A percentile compares a stretch with the other conserved stretches of the same genome.
Conservation (phyloP, 2,888 invertebrate genomes). For the Taphrorychus bicolor region DNA sequence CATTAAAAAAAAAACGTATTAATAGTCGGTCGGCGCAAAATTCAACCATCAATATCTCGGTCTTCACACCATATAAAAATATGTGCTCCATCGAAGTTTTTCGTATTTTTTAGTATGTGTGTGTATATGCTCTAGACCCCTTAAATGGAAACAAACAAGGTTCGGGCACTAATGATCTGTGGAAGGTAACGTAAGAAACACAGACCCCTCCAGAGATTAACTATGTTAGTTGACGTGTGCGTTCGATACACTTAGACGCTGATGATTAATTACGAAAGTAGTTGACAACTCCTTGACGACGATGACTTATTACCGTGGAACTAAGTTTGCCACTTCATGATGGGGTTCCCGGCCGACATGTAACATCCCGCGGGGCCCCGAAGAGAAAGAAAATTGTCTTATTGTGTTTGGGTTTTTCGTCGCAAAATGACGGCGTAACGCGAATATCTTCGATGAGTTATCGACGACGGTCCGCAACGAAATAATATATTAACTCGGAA, state of each 20-base stretch:
- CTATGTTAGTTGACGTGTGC: slow-evolving; percentile 38
- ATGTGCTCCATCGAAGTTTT: too few species aligned
- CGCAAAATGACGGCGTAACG: neutral
- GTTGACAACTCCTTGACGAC: slow-evolving; percentile 55
- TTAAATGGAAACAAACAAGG: neutral
- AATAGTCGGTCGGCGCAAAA: too few species aligned
- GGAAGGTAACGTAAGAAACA: slow-evolving; percentile 32
- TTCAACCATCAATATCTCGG: too few species aligned
- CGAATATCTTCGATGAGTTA: neutral
- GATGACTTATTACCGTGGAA: slow-evolving; percentile 55
- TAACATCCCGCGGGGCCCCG: too few species aligned
- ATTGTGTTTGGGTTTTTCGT: neutral
- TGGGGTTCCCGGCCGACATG: slow-evolving; percentile 2
- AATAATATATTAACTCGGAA: slow-evolving; percentile 21
- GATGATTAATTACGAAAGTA: slow-evolving; percentile 57
- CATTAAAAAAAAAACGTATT: too few species aligned
- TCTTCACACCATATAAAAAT: too few species aligned
- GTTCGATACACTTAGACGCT: slow-evolving; percentile 35
- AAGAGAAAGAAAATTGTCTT: neutral
- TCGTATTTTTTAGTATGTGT: too few species aligned
- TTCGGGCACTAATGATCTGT: slow-evolving; percentile 23
- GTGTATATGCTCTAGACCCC: too few species aligned
- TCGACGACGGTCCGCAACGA: slow-evolving; percentile 1
- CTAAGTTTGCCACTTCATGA: slow-evolving; percentile 9
- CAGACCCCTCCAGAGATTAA: slow-evolving; percentile 36